Conservation (phyloP, 2,113 vertebrate species). For the Nerophis ophidion region DNA sequence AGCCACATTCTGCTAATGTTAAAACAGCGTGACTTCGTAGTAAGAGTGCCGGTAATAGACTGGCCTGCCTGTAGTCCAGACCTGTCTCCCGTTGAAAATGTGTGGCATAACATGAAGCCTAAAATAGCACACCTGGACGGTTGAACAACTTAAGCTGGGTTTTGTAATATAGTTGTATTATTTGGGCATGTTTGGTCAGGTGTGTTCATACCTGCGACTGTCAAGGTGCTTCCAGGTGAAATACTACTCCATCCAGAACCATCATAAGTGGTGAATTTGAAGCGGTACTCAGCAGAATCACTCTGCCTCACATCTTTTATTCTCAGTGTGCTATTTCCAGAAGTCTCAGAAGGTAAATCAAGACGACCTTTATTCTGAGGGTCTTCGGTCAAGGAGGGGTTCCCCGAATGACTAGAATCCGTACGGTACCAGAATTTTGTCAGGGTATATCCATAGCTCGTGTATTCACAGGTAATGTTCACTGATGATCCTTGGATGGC, state of each 20-base stretch:
- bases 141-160: too few species aligned
- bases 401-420: not conserved
- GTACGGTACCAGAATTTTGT: not conserved
- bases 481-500: not conserved
- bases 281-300: slow-evolving; percentile 13
- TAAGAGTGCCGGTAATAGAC: too few species aligned
- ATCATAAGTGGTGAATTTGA: not conserved
- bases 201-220: slow-evolving; percentile 8
- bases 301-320: slow-evolving; percentile 8
- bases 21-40: too few species aligned
- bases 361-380: not conserved
- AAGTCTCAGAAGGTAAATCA: rapidly evolving
- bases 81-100: too few species aligned
- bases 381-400: not conserved
- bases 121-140: too few species aligned
- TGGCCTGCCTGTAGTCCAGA: too few species aligned
- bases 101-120: too few species aligned
- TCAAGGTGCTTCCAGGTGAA: slow-evolving; percentile 7
- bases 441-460: rapidly evolving
- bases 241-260: not conserved
- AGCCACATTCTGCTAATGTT: too few species aligned
- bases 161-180: too few species aligned
- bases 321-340: not conserved
- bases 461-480: not conserved
- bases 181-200: not conserved